Evolutionary conservation across 64 coral and sea anemone species (phyloP).

Genomic region (Stylophora pistillata): DNA sequence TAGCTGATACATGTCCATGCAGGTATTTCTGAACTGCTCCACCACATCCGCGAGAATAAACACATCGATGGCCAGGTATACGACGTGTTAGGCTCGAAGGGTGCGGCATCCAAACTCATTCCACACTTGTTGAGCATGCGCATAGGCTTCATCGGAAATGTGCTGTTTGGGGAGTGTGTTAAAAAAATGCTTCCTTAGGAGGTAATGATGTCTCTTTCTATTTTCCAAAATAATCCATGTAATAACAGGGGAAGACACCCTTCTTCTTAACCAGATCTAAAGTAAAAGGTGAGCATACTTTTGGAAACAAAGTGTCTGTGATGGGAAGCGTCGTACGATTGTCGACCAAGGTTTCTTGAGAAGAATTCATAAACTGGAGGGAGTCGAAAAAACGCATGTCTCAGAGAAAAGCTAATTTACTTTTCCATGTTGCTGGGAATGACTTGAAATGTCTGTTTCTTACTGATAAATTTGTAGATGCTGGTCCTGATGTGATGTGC

Average conservation of each 20-base stretch:
- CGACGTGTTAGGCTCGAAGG: neutral
- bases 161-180: neutral
- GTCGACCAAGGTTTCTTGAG: constrained; percentile 31
- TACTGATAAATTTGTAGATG: constrained; percentile 40
- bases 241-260: too few species aligned
- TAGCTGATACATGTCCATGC: constrained; percentile 2
- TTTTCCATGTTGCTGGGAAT: constrained; percentile 51
- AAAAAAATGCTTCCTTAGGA: constrained; percentile 15
- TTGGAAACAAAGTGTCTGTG: neutral
- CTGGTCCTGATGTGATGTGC: constrained; percentile 35
- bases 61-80: too few species aligned
- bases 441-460: constrained; percentile 4
- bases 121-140: constrained; percentile 27
- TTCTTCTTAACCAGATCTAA: too few species aligned
- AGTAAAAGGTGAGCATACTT: constrained; percentile 13
- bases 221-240: constrained; percentile 13
- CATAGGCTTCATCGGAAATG: constrained; percentile 14
- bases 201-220: constrained; percentile 10
- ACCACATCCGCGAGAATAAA: constrained; percentile 7
- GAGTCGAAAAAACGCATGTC: constrained; percentile 37
- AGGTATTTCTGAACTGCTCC: constrained; percentile 1
- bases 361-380: constrained; percentile 62
- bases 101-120: neutral
- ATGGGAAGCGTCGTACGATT: constrained; percentile 35
- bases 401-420: constrained; percentile 54